A percentile compares a stretch with the other conserved stretches of the same genome.
Conservation (phyloP, 2,797 vertebrate species). For the Neosalanx taihuensis region DNA sequence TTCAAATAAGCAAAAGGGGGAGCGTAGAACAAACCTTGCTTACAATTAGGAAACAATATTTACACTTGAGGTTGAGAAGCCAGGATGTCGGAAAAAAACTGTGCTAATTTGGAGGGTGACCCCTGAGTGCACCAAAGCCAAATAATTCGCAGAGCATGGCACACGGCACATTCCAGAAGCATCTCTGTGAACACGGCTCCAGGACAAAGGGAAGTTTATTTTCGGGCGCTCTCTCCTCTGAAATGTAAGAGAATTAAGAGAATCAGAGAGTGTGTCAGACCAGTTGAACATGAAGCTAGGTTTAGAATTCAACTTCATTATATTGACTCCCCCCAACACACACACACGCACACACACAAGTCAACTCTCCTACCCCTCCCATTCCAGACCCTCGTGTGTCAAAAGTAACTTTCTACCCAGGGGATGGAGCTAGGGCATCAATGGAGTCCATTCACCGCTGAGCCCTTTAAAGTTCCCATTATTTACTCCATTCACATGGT, state of each 20-base stretch:
- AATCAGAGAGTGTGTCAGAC: slow-evolving; percentile 46
- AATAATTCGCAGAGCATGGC: slow-evolving; percentile 81
- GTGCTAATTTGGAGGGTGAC: slow-evolving; percentile 83
- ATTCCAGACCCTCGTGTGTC: slow-evolving; percentile 53
- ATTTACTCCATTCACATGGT: slow-evolving; percentile 84
- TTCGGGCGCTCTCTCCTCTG: slow-evolving; percentile 38
- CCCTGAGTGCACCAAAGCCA: slow-evolving; percentile 81
- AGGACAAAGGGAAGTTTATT: slow-evolving; percentile 72
- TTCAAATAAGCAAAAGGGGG: slow-evolving; percentile 76
- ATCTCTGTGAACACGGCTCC: slow-evolving; percentile 74
- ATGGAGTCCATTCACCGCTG: slow-evolving; percentile 74
- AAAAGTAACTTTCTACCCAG: slow-evolving; percentile 82
- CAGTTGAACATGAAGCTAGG: not conserved
- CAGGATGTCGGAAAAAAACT: slow-evolving; percentile 79
- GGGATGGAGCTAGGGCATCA: slow-evolving; percentile 74
- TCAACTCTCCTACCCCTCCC: slow-evolving; percentile 10
- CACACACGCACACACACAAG: not conserved
- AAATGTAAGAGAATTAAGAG: slow-evolving; percentile 43
- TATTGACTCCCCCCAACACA: not conserved
- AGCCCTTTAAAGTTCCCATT: slow-evolving; percentile 77
- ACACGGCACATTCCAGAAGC: slow-evolving; percentile 79
- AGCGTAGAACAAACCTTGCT: slow-evolving; percentile 75
- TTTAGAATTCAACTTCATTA: not conserved
- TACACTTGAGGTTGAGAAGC: slow-evolving; percentile 81
- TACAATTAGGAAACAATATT: slow-evolving; percentile 83